Percentiles rank a stretch among this genome's conserved stretches.
phyloP scores from a whole-genome alignment of 2,797 vertebrate species.

The Notoglanidium macrostoma region DNA sequence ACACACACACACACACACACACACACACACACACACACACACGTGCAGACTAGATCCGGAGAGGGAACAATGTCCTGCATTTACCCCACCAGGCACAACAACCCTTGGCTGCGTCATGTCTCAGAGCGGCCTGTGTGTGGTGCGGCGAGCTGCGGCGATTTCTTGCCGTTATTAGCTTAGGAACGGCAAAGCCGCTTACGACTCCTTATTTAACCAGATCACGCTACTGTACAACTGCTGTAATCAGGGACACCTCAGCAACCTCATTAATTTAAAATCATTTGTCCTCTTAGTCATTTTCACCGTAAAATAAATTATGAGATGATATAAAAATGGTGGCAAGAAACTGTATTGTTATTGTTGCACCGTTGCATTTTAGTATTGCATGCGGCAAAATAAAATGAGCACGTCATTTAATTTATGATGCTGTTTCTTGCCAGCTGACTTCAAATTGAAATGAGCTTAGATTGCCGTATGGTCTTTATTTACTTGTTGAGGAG shows the following conservation, averaged over 20 bases:
- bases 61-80: constrained; percentile 22
- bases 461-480: neutral
- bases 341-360: neutral
- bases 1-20: constrained; percentile 40
- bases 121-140: constrained; percentile 61
- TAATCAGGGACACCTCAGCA: constrained; percentile 49
- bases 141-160: constrained; percentile 56
- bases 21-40: constrained; percentile 50
- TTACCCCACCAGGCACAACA: constrained; percentile 28
- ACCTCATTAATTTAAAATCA: constrained; percentile 32
- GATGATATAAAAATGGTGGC: neutral
- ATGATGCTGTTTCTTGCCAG: neutral
- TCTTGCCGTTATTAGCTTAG: constrained; percentile 79
- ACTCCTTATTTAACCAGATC: constrained; percentile 81
- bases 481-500: neutral
- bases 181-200: constrained; percentile 82
- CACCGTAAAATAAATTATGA: neutral
- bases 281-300: neutral
- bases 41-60: constrained; percentile 45
- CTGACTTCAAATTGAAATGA: neutral
- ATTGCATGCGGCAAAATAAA: neutral
- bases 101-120: constrained; percentile 53
- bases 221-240: constrained; percentile 68
- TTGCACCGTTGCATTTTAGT: neutral
- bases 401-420: neutral